phyloP scores from a whole-genome alignment of 2,888 invertebrate species.

The Drosophila basisetae region DNA sequence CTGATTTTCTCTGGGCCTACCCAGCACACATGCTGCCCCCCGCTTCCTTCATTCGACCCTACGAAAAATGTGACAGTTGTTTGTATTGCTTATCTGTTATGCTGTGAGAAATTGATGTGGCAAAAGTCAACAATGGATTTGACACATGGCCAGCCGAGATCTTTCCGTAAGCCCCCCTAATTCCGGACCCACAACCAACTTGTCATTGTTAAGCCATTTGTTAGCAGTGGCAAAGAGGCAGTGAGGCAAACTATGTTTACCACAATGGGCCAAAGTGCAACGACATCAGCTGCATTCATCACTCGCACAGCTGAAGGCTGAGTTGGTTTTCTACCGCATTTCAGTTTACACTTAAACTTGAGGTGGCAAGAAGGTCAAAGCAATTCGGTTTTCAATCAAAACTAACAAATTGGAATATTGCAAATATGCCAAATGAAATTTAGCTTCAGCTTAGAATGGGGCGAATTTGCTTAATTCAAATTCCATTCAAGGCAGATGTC shows the following conservation, averaged over 20 bases:
- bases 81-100: slow-evolving; percentile 18
- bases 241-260: slow-evolving; percentile 2
- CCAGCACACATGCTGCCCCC: neutral
- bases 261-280: slow-evolving; percentile 24
- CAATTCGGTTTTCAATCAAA: neutral
- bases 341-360: neutral
- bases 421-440: neutral
- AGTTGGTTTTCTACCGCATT: neutral
- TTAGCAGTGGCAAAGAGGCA: slow-evolving; percentile 22
- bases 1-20: slow-evolving; percentile 13
- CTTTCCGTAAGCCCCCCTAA: neutral
- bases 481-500: slow-evolving; percentile 20
- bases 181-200: slow-evolving; percentile 6
- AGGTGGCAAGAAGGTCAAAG: neutral
- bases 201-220: slow-evolving; percentile 48
- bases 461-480: neutral
- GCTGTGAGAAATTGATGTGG: slow-evolving; percentile 48
- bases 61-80: slow-evolving; percentile 1
- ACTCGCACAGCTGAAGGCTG: neutral
- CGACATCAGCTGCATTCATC: slow-evolving; percentile 39
- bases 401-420: neutral
- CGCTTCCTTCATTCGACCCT: neutral
- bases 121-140: slow-evolving; percentile 49
- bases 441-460: neutral
- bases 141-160: slow-evolving; percentile 37